Base-by-base conservation (phyloP, 2,888 invertebrate genomes). In the Dynastes hyllus region DNA sequence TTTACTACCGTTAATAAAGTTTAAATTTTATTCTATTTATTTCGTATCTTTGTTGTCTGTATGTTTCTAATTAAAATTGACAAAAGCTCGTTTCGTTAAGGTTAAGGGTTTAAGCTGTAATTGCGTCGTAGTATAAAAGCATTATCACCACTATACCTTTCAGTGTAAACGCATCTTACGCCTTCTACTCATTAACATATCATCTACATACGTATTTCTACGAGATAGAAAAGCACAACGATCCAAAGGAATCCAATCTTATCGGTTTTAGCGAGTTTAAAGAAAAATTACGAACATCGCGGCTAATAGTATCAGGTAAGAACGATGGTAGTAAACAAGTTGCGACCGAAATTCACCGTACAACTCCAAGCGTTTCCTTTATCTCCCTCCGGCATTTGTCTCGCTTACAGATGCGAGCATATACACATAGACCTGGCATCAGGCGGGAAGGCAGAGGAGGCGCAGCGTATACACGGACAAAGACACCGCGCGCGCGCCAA, bases 301-400 rank as follows among this genome's bases (percentile, higher is more conserved):
- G 69, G 22, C 51, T 45, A 69, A 69, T 69, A 45, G 67, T 45
- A 69, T 69, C 69, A 69, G 69, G 69, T 67, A 67, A 67, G 13
- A 67, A 37, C 32, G 32, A 37, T 27, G 45, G 67, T 51, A 69
- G 51, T 51, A 29, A 69, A 69, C 69, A 69, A 69, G 69, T 69
- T 69, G 50, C 51, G 50, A 16, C 51, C 69, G 69, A 69, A 69
- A 69, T 51, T 69, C 50, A 69, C 69, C 69, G 69, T 69, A 45
- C 45, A 69, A 69, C 69, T 51, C 9, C 27, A 50, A 50, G 50
- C 69, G 50, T 51, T 69, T 69, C 69, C 69, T 69, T 69, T 69
- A 69, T 69, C 69, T 63, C 29, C 63, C 63, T 63, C 63, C 11
- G 63, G 63, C 63, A 29, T 63, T n/a, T 50, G 51, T 51, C 66